Evolutionary conservation across 2,888 invertebrate species (phyloP), one percentile per base, ranked within the genome.

Genomic region (Synanthedon andrenaeformis): DNA sequence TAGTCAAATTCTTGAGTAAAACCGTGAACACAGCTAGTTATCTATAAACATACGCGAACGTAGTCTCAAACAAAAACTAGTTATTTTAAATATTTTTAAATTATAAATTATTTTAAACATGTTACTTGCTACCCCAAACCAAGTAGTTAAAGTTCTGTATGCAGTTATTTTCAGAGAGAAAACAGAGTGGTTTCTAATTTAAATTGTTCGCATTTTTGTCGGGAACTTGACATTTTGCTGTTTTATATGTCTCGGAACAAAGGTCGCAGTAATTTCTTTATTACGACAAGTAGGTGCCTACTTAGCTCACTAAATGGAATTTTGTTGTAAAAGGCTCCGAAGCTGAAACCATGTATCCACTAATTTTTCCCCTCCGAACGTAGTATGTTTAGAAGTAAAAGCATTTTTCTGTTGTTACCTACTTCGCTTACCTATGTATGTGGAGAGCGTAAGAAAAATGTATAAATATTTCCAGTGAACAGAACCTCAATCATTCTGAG

Each of bases 291-390:
- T 64, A 35, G 35, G 10, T 10, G 57, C 45, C 6, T 63, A 64
- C 62, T 66, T 67, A 63, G 64, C 59, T 58, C 53, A 57, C 65
- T 69, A 74, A 76, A 78, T 77, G 76, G 77, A 72, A 63, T 74
- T 76, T 72, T 65, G 65, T 58, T 77, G 76, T 77, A 66, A 67
- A 62, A 57, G 58, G 58, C 62, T 59, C 65, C 60, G 61, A 61
- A 62, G 59, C 61, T 55, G 57, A 59, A 64, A 64, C 49, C 62
- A 62, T 59, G 56, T 53, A 57, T 52, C 55, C 49, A 58, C 56
- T 57, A 58, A 56, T 60, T 55, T 52, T 51, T 53, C 57, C 53
- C 49, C 50, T 19, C 49, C 51, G 51, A 48, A 45, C 50, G 53
- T 53, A 50, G 53, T 53, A 50, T 55, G 54, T 57, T 59, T 64